phyloP scores from a whole-genome alignment of 2,797 vertebrate species.

The Anguilla pacifica region DNA sequence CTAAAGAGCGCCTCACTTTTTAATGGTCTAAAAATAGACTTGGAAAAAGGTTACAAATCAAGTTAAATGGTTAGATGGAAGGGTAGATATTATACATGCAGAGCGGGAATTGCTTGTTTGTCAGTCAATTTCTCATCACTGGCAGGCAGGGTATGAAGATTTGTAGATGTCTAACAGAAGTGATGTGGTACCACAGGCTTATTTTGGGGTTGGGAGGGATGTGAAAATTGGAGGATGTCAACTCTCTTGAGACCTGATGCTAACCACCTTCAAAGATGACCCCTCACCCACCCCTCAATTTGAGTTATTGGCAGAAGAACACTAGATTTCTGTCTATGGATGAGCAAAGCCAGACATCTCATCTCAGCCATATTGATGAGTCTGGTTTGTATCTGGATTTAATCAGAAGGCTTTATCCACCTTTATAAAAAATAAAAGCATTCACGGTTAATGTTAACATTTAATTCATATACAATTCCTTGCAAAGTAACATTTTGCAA shows the following conservation, averaged over 20 bases:
- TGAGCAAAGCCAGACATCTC: background rate
- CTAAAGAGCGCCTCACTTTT: background rate
- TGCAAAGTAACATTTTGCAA: background rate
- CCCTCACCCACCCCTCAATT: background rate
- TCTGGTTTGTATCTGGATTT: background rate
- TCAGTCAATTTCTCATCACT: background rate
- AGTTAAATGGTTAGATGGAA: background rate
- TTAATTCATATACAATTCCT: background rate
- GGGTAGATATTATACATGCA: conserved; percentile 14
- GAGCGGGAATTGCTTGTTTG: conserved; percentile 5
- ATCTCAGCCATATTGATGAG: background rate
- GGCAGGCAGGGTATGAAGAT: background rate
- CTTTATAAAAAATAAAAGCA: background rate
- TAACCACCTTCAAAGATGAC: background rate
- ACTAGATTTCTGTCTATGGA: background rate
- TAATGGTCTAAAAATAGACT: background rate
- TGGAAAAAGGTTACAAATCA: conserved; percentile 5
- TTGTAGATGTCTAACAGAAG: background rate
- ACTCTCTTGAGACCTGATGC: background rate
- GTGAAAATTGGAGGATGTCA: background rate
- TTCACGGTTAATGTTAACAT: background rate
- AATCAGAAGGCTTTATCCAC: background rate
- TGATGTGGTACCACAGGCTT: no score
- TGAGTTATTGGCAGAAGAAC: background rate
- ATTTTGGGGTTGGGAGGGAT: background rate